Evolutionary conservation across 2,888 invertebrate species (phyloP), one percentile per base, ranked within the genome.

Genomic region (Philaethria dido): DNA sequence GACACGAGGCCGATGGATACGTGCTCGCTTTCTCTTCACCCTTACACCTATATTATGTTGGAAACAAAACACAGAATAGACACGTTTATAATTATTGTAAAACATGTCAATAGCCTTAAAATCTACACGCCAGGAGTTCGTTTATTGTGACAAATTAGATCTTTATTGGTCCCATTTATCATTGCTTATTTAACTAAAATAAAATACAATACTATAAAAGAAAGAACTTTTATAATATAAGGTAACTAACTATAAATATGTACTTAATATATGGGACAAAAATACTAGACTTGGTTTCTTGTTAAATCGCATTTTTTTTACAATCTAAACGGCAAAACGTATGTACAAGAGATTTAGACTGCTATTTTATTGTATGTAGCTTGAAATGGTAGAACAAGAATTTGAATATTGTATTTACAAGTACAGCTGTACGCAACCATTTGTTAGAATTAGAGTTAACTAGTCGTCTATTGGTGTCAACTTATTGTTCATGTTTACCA

Each of bases 1-100:
- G 78, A 85, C 83, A 82, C 75, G 79, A 73, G 75, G 80, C 80
- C 84, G 80, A 81, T 79, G 78, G 78, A 78, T 74, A 75, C 80
- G 54, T 68, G 69, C 72, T 62, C 70, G 69, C 74, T 77, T 72
- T 74, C 73, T 73, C 76, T 63, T 55, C 60, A 36, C 29, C 54
- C 62, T 60, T 16, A 64, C 63, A 67, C 52, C 61, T 33, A 11
- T 39, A 18, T 57, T 61, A 14, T 42, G 44, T 47, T 39, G 29
- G 63, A 62, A 59, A 67, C 66, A 68, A 70, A 63, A 22, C 44
- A 33, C 29, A 29, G 44, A 57, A 69, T 64, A 59, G 73, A 64
- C 69, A 62, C 66, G 65, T 68, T 72, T 73, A 70, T 68, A 70
- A 68, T 68, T 70, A 72, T 66, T 62, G 50, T 66, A 70, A 69